Percentiles rank a stretch among this genome's conserved stretches.
Conservation (phyloP, 2,888 invertebrate genomes). For the Pardosa pseudoannulata region DNA sequence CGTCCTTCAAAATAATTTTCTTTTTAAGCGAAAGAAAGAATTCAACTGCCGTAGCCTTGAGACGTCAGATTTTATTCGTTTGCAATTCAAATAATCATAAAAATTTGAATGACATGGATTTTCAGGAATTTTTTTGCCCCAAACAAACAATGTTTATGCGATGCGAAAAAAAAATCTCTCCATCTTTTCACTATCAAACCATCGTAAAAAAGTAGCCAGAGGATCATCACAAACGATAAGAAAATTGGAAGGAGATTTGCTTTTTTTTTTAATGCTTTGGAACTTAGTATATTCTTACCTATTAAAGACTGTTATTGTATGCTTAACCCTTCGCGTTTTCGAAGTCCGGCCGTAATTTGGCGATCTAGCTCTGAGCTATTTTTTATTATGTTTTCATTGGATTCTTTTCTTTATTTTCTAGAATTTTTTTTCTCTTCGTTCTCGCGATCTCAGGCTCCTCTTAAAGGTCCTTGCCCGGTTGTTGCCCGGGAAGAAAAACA, state of each 20-base stretch:
- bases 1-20: not conserved
- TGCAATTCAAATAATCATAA: not conserved
- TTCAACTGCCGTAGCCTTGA: not conserved
- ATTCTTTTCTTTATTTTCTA: constrained; percentile 29
- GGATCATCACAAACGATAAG: not conserved
- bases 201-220: not conserved
- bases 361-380: constrained; percentile 20
- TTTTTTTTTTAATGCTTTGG: no score
- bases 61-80: not conserved
- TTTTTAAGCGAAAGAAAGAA: not conserved
- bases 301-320: constrained; percentile 58
- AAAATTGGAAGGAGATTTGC: not conserved
- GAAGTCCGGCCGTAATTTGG: constrained; percentile 48
- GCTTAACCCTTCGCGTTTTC: constrained; percentile 51
- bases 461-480: constrained; percentile 64
- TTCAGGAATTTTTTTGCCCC: no score
- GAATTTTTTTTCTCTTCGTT: constrained; percentile 32
- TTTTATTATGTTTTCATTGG: constrained; percentile 37
- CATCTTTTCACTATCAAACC: no score
- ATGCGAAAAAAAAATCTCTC: not conserved
- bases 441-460: constrained; percentile 13
- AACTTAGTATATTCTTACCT: not conserved
- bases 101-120: no score
- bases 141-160: no score
- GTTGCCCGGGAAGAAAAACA: constrained; percentile 60